These are phyloP conservation scores for Esox niger DNA, from an alignment of 2,113 vertebrate species.

Conservation along the genomic window DNA sequence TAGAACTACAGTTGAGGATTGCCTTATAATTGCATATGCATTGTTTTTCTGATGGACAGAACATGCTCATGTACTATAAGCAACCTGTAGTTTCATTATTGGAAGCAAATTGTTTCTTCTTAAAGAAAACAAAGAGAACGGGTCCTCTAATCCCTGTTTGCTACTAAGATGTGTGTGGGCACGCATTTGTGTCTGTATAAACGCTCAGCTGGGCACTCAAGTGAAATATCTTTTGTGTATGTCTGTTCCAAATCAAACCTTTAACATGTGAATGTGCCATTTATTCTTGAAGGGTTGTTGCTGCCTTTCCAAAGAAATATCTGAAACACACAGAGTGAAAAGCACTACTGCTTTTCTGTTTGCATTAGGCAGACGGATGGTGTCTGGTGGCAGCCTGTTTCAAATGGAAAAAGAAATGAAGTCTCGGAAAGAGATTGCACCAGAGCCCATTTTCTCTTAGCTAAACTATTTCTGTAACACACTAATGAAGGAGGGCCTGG, in stretches of 20 bases:
- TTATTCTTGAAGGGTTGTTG: conserved; percentile 68
- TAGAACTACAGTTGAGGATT: not conserved
- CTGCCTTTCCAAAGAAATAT: conserved; percentile 63
- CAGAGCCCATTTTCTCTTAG: conserved; percentile 67
- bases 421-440: conserved; percentile 48
- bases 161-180: not conserved
- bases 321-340: conserved; percentile 49
- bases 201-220: conserved; percentile 16
- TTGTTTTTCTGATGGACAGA: not conserved
- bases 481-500: conserved; percentile 69
- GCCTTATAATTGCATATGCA: not conserved
- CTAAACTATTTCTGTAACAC: conserved; percentile 71
- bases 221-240: conserved; percentile 65
- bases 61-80: not conserved
- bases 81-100: not conserved
- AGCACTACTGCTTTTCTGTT: conserved; percentile 45
- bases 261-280: conserved; percentile 70
- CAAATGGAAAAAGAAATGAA: conserved; percentile 58
- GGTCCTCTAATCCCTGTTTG: not conserved
- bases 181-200: conserved; percentile 37
- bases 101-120: not conserved
- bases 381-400: conserved; percentile 57
- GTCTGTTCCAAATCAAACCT: conserved; percentile 70
- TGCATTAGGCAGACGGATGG: conserved; percentile 66
- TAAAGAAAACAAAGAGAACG: not conserved